These are phyloP conservation scores for Macaca nemestrina DNA, from an alignment of 2,113 vertebrate species.

Conservation along the genomic window DNA sequence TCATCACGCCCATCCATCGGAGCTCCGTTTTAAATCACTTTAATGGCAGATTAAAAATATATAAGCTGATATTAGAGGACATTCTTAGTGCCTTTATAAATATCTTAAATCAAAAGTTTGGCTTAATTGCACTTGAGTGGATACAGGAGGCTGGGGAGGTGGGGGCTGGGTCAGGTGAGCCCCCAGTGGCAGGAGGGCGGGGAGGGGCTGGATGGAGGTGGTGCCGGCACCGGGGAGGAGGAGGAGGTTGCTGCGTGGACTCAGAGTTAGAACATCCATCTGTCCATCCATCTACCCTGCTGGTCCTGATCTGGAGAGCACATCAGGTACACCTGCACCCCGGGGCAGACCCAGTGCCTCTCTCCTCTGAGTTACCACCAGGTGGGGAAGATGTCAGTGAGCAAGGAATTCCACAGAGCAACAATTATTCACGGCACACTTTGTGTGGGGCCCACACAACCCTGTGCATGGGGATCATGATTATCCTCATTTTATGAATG, in stretches of 20 bases:
- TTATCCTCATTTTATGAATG: too few species aligned
- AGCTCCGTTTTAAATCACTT: conserved; percentile 43
- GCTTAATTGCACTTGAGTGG: not conserved
- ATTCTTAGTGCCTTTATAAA: conserved; percentile 42
- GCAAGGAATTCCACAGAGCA: accelerated
- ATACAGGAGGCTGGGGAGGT: not conserved
- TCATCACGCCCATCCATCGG: not conserved
- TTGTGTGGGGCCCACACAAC: accelerated
- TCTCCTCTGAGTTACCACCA: accelerated
- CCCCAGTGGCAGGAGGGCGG: too few species aligned
- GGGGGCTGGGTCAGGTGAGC: not conserved
- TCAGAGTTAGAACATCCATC: not conserved
- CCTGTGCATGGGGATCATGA: not conserved
- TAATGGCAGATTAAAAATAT: conserved; percentile 67
- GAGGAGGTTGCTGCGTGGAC: not conserved
- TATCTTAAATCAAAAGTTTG: conserved; percentile 55
- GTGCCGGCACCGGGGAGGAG: too few species aligned
- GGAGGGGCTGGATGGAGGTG: not conserved
- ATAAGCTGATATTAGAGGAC: conserved; percentile 42
- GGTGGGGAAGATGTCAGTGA: accelerated
- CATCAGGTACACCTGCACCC: not conserved
- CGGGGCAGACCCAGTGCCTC: not conserved
- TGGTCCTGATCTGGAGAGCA: accelerated
- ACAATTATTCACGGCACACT: accelerated
- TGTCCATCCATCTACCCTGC: too few species aligned